These are phyloP conservation scores for Rhingia campestris DNA, from an alignment of 2,888 invertebrate species.

Conservation along the genomic window DNA sequence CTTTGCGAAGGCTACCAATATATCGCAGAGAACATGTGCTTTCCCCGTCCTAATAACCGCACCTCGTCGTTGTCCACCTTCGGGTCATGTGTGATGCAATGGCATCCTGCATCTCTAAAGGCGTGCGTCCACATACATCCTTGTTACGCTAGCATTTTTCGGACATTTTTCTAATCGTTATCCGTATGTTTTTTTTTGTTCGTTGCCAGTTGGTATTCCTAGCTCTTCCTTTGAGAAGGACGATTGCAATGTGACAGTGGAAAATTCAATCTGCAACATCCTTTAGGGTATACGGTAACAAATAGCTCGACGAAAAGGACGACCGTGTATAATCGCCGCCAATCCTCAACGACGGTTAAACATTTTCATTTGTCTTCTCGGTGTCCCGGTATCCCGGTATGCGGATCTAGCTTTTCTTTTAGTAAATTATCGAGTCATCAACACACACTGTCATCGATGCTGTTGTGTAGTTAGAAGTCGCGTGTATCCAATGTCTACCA, in stretches of 20 bases:
- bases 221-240: constrained; percentile 35
- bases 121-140: constrained; percentile 26
- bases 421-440: constrained; percentile 69
- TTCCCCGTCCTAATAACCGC: constrained; percentile 50
- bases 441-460: constrained; percentile 22
- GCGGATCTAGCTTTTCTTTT: constrained; percentile 38
- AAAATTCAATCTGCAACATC: constrained; percentile 71
- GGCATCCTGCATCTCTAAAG: constrained; percentile 26
- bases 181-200: constrained; percentile 33
- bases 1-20: constrained; percentile 52
- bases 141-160: constrained; percentile 51
- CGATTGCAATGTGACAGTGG: constrained; percentile 43
- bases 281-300: constrained; percentile 60
- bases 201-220: not conserved
- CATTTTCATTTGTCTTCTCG: constrained; percentile 53
- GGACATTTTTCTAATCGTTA: constrained; percentile 72
- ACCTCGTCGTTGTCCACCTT: constrained; percentile 52
- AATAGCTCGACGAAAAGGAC: constrained; percentile 33
- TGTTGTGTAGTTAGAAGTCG: constrained; percentile 55
- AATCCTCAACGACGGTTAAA: constrained; percentile 42
- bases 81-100: constrained; percentile 50
- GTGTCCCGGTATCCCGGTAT: not conserved
- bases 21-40: constrained; percentile 64
- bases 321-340: constrained; percentile 43
- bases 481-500: constrained; percentile 27